Evolutionary conservation across 2,113 vertebrate species (phyloP), one percentile per base, ranked within the genome.

Genomic region (Heterotilapia buettikoferi): DNA sequence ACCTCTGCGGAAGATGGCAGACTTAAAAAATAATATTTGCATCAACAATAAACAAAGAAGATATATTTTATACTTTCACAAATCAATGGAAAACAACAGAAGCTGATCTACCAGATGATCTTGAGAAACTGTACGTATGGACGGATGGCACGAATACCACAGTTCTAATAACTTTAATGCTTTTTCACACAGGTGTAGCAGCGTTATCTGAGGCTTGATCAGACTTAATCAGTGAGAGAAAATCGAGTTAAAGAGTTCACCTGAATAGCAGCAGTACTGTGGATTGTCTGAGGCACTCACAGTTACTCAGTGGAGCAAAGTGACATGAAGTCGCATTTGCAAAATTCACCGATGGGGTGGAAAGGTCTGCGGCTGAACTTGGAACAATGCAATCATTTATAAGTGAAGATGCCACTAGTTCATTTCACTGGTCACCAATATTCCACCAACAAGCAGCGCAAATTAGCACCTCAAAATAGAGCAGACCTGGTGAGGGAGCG

Each of bases 31-130:
- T 19, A 94, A 94, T 76, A 93, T 93, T 89, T 90, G 90, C 88
- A 92, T 93, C 91, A 91, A 92, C 91, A 92, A 84, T 87, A 92
- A 94, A 92, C 89, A 93, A 90, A 92, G 90, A 43, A 33, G 52
- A 21, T 36, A 78, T 38, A 78, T 85, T 91, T 91, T 83, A 80
- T 19, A 71, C 87, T 91, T 92, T 86, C 73, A 84, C 85, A 90
- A 94, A 95, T 90, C 90, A 91, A 89, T 83, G 82, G 52, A 6
- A 85, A 80, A 85, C 50, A 81, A 82, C 40, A 90, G 73, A 87
- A 52, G 76, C 85, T 21, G 53, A 54, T 85, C 68, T 6, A 18
- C 24, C 10, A 50, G 33, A 68, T 68, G 63, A 38, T 68, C 63
- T 21, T 38, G 63, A 68, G 33, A 13, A 31, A 78, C 16, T 78